Conservation (phyloP, 2,113 vertebrate species). For the Mobula birostris region DNA sequence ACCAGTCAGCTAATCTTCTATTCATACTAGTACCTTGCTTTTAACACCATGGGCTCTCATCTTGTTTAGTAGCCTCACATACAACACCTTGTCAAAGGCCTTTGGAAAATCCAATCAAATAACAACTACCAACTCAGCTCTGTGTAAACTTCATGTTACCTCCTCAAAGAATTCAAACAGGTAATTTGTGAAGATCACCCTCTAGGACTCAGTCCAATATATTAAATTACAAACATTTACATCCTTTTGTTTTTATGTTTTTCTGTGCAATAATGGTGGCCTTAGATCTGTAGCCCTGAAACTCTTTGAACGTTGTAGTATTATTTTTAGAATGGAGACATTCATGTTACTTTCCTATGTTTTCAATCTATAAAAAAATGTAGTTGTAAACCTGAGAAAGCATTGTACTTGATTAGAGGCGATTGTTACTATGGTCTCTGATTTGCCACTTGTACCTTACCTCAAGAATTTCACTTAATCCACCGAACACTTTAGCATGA, state of each 20-base stretch:
- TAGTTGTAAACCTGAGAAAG: not conserved
- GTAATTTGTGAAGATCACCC: too few relatives aligned
- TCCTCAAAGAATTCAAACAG: too few relatives aligned
- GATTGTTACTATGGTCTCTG: not conserved
- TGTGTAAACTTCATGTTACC: too few relatives aligned
- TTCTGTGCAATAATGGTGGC: not conserved
- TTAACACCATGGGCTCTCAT: too few relatives aligned
- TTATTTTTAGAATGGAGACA: not conserved
- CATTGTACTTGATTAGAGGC: not conserved
- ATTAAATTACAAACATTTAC: not conserved
- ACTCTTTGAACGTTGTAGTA: not conserved
- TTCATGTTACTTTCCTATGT: not conserved
- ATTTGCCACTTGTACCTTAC: not conserved
- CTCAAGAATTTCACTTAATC: slow-evolving; percentile 7
- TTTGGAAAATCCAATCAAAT: too few relatives aligned
- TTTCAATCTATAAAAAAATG: not conserved
- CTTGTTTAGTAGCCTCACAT: too few relatives aligned
- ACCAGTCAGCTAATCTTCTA: too few relatives aligned
- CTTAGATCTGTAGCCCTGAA: not conserved
- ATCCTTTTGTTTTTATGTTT: too few relatives aligned
- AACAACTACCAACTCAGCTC: too few relatives aligned
- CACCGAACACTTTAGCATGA: not conserved
- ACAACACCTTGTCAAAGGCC: too few relatives aligned
- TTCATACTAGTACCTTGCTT: too few relatives aligned
- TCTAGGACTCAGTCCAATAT: too few relatives aligned